Percentiles rank a stretch among this genome's conserved stretches.
Conservation (phyloP, 1,140 invertebrate genomes). For the Sesamia nonagrioides region DNA sequence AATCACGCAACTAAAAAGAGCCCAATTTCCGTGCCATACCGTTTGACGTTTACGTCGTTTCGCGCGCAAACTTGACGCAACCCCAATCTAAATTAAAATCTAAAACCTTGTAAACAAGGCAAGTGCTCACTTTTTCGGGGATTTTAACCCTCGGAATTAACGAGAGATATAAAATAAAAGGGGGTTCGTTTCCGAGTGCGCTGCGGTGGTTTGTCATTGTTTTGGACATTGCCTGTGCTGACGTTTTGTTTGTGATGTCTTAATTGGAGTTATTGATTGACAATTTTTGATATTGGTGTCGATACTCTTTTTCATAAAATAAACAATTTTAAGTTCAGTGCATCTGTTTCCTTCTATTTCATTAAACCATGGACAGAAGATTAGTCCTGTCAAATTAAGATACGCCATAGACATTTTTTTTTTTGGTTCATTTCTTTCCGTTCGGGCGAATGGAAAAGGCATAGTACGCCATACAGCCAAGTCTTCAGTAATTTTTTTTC, state of each 20-base stretch:
- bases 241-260: conserved; percentile 12
- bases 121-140: conserved; percentile 89
- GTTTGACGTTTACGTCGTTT: conserved; percentile 73
- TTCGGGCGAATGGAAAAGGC: too few species aligned
- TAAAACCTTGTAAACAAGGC: conserved; percentile 89
- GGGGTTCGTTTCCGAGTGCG: conserved; percentile 62
- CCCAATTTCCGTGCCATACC: conserved; percentile 62
- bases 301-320: too few species aligned
- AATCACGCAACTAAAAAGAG: conserved; percentile 63
- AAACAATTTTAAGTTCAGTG: neutral
- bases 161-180: conserved; percentile 81
- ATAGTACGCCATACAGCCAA: too few species aligned
- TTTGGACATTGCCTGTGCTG: conserved; percentile 33
- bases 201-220: conserved; percentile 64
- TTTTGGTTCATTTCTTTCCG: too few species aligned
- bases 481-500: too few species aligned
- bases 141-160: conserved; percentile 87
- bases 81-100: conserved; percentile 89
- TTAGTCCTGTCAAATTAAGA: too few species aligned
- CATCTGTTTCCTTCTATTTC: too few species aligned
- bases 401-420: too few species aligned
- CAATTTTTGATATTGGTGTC: too few species aligned
- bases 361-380: too few species aligned
- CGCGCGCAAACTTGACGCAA: conserved; percentile 56
- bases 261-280: conserved; percentile 9